Evolutionary conservation across 1,140 invertebrate genomes (phyloP).

Genomic region (Agrilus planipennis): DNA sequence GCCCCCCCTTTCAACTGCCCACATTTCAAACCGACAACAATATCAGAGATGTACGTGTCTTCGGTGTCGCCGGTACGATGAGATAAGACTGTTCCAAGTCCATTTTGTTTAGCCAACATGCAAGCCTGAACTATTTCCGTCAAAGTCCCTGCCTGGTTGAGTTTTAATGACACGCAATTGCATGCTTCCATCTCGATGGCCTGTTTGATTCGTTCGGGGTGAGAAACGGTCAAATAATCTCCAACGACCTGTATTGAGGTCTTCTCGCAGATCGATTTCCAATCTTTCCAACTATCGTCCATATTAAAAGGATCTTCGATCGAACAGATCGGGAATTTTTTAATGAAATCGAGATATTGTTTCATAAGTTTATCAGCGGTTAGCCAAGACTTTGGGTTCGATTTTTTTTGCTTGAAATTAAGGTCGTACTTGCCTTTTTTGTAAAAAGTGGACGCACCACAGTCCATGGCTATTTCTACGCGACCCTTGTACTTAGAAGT

Average conservation of each 20-base stretch:
- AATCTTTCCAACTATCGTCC: constrained; percentile 92
- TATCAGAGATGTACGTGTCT: constrained; percentile 94
- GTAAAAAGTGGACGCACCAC: constrained; percentile 93
- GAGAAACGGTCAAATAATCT: constrained; percentile 90
- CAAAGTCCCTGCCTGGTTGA: constrained; percentile 95
- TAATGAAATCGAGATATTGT: constrained; percentile 83
- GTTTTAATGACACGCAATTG: constrained; percentile 93
- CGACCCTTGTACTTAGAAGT: constrained; percentile 90
- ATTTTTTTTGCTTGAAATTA: constrained; percentile 93
- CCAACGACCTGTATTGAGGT: constrained; percentile 87
- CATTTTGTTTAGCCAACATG: constrained; percentile 77
- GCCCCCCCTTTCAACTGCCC: constrained; percentile 98
- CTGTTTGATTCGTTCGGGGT: constrained; percentile 85
- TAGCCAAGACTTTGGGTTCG: constrained; percentile 67
- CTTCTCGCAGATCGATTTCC: constrained; percentile 66
- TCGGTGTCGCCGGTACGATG: constrained; percentile 96
- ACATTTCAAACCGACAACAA: constrained; percentile 91
- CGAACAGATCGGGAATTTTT: constrained; percentile 90
- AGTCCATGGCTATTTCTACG: constrained; percentile 97
- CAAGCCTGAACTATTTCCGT: constrained; percentile 93
- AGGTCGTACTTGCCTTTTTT: constrained; percentile 86
- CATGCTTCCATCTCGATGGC: constrained; percentile 96
- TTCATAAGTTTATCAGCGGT: constrained; percentile 70
- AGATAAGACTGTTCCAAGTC: constrained; percentile 96
- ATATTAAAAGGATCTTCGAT: constrained; percentile 99